Evolutionary conservation across 1,140 invertebrate species (phyloP), one percentile per base, ranked within the genome.

Genomic region (Calliphora vicina): DNA sequence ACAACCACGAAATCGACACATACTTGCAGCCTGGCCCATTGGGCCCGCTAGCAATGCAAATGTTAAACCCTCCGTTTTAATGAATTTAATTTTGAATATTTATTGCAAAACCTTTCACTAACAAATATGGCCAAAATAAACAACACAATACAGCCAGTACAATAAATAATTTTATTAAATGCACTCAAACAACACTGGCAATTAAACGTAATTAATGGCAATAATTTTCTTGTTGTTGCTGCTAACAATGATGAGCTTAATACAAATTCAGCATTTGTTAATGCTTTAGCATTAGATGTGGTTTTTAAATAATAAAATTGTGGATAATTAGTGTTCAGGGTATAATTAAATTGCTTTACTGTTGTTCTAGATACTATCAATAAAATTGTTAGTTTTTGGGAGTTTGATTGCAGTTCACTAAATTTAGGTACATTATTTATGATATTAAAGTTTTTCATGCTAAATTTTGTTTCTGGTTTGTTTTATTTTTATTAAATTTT

Each of bases 11-110:
- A 93, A 92, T 91, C 92, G 92, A 89, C 92, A 93, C 93, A 93
- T 93, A 90, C 92, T 93, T 91, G 92, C 92, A 91, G 92, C 92
- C 91, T 93, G 93, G 92, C 93, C 93, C 93, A 93, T 93, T 91
- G 92, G 92, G 92, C 92, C 92, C 88, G 87, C 89, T 86, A 90
- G 87, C 87, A 90, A 89, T 87, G 88, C 88, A 83, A 90, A 90
- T 90, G 89, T 90, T 88, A 91, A 85, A 87, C 88, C 87, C 88
- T 89, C 88, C 88, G 89, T 89, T 86, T 88, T 90, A 87, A 89
- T 87, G 86, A 90, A 88, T 89, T 90, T 89, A 90, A 90, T 90
- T 86, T 90, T 90, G 84, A 82, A 50, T 25, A 78, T 78, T 45
- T 45, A 78, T 43, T 43, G 74, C 15, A 78, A 78, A 78, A 45